Conservation (phyloP, 2,797 vertebrate genomes). For the Chaenodraco wilsoni region DNA sequence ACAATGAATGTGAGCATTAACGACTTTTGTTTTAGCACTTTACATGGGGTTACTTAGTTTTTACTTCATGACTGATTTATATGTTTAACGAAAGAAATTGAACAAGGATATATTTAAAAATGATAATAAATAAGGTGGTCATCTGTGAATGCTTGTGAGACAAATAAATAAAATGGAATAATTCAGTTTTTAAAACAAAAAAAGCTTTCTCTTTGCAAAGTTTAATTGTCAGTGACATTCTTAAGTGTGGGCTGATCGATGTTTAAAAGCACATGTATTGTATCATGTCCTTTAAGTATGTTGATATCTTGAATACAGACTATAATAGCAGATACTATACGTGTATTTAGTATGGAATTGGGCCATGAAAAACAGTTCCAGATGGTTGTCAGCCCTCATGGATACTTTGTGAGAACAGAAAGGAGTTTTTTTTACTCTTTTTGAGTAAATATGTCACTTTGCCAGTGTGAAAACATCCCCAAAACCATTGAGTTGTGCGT, state of each 20-base stretch:
- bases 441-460: neutral
- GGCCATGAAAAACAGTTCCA: neutral
- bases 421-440: neutral
- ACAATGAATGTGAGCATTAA: conserved; percentile 1
- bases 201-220: conserved; percentile 1
- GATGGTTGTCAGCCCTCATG: neutral
- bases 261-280: neutral
- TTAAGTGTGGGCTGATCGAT: neutral
- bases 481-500: neutral
- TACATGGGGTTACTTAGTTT: too few relatives aligned
- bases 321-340: neutral
- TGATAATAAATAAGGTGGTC: too few relatives aligned
- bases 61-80: too few relatives aligned
- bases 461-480: neutral
- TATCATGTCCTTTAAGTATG: neutral
- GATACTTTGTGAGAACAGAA: neutral
- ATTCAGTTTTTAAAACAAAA: neutral
- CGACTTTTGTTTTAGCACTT: too few relatives aligned
- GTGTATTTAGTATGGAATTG: neutral
- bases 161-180: neutral
- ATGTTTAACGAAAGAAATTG: too few relatives aligned
- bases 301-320: neutral
- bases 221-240: neutral
- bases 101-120: too few relatives aligned
- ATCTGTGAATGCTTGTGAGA: neutral